Evolutionary conservation across 2,888 invertebrate genomes (phyloP), one percentile per base, ranked within the genome.

Genomic region (Conus canariensis): DNA sequence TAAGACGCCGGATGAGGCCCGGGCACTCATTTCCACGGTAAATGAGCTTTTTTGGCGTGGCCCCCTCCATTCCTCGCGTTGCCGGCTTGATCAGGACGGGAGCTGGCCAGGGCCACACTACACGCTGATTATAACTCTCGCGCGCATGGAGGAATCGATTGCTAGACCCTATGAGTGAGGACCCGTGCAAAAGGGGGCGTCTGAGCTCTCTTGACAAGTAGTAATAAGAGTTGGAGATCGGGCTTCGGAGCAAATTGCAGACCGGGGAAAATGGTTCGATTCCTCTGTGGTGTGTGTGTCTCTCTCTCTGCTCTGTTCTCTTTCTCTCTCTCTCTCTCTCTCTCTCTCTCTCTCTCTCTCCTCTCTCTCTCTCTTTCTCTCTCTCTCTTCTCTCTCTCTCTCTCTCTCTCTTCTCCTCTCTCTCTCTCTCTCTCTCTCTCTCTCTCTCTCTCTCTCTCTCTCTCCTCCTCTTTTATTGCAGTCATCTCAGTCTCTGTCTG

Each of bases 21-120:
- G 85, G 88, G 88, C 85, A 90, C 80, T 88, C 89, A 90, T 91
- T 91, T 90, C 90, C 88, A 74, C 67, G 85, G 90, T 89, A 90
- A 90, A 91, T 91, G 90, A 90, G 91, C 59, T 91, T 91, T 90
- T 90, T 87, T 89, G 56, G 2, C 30, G 25, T 25, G 30, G 58
- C 85, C 58, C 14, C 9, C 90, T 87, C 88, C 88, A 90, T 88
- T 91, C 88, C 70, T 60, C 59, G 77, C 60, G 77, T 2, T 90
- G 85, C 83, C 58, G 74, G 89, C 59, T 30, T 25, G 87, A 87
- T 89, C 86, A 88, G 83, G 89, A 85, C 74, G 30, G 22, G n/a
- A 64, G 59, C n/a, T 25, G 64, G 56, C 80, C 59, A 10, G 67
- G 80, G 67, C 45, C 82, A 82, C 64, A 88, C 45, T 45, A 45